phyloP scores from a whole-genome alignment of 2,888 invertebrate species.

The Crematogaster levior region DNA sequence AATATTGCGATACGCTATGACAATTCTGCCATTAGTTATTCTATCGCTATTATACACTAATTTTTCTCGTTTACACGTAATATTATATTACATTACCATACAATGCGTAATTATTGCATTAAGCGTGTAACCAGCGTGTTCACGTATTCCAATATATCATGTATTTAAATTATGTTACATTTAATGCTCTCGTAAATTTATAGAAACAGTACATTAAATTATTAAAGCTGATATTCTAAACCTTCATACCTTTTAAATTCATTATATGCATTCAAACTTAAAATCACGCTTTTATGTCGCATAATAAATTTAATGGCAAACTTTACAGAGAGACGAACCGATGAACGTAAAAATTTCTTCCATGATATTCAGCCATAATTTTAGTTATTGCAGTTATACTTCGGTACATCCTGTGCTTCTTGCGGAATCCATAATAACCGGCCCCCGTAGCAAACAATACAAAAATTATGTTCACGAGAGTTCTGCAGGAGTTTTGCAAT shows the following conservation, averaged over 20 bases:
- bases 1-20: background rate
- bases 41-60: background rate
- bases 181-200: background rate
- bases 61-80: background rate
- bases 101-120: background rate
- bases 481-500: slow-evolving; percentile 81
- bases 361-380: slow-evolving; percentile 76
- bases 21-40: slow-evolving; percentile 8
- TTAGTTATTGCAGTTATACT: slow-evolving; percentile 77
- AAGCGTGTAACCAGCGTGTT: background rate
- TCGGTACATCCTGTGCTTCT: slow-evolving; percentile 68
- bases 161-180: background rate
- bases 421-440: slow-evolving; percentile 77
- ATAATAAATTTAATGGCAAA: slow-evolving; percentile 29
- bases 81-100: slow-evolving; percentile 15
- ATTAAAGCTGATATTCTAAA: background rate
- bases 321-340: background rate
- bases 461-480: slow-evolving; percentile 84
- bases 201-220: too few species aligned
- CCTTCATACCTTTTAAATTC: background rate
- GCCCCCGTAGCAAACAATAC: slow-evolving; percentile 80
- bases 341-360: slow-evolving; percentile 44
- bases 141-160: background rate
- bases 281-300: background rate
- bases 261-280: background rate